These are phyloP conservation scores for Arion vulgaris DNA, from an alignment of 1,140 invertebrate genomes.

Conservation along the genomic window DNA sequence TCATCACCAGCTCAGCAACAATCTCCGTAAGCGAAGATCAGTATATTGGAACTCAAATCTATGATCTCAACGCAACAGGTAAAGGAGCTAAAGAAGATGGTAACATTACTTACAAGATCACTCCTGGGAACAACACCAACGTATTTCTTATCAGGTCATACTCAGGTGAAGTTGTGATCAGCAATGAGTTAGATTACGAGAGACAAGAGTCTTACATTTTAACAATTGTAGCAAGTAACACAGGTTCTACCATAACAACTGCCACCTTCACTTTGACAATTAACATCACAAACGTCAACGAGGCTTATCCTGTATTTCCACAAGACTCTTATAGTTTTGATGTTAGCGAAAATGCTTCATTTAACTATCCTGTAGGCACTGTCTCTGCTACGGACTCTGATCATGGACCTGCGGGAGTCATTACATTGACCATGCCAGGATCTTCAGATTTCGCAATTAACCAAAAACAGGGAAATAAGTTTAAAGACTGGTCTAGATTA, in stretches of 20 bases:
- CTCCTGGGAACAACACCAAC: background rate
- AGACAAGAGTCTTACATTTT: background rate
- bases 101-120: background rate
- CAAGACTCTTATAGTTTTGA: conserved; percentile 3
- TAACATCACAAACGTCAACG: conserved; percentile 11
- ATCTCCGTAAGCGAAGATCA: background rate
- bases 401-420: background rate
- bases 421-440: background rate
- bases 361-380: background rate
- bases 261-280: conserved; percentile 8
- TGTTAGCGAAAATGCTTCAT: background rate
- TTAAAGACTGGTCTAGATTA: background rate
- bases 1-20: background rate
- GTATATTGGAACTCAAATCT: background rate
- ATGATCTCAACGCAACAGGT: conserved; percentile 19
- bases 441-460: background rate
- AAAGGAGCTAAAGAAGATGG: conserved; percentile 31
- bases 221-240: background rate
- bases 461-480: background rate
- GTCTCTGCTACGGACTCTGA: conserved; percentile 25
- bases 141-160: background rate
- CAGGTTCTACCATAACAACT: background rate
- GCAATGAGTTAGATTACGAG: conserved; percentile 5
- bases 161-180: background rate
- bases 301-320: background rate